Evolutionary conservation across 2,888 invertebrate species (phyloP), one percentile per base, ranked within the genome.

Genomic region (Lampropteryx suffumata): DNA sequence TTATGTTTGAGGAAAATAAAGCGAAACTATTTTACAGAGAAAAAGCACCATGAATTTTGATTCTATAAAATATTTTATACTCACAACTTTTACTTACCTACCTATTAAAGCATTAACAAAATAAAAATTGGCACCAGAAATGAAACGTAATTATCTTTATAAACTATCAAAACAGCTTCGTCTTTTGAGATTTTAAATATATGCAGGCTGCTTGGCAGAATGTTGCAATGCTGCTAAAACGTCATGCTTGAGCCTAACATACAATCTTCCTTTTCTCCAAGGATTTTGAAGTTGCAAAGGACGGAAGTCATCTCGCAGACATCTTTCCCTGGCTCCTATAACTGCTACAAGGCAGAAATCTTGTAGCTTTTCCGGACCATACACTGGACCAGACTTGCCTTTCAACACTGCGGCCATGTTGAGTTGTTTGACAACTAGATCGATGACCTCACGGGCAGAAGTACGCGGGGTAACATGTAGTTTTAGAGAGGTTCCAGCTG

Each of bases 321-420:
- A 98, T 50, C 99, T 92, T 73, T 99, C 99, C 26, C 98, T 89
- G 0, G 98, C 97, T 0, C 99, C 99, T 50, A 99, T 97, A 21
- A 99, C 98, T 0, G 98, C 97, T 2, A 98, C 98, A 35, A 99
- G 92, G 77, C 98, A 98, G 82, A 98, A 98, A 76, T 97, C 97
- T 54, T 93, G 93, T 52, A 97, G 86, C 77, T 96, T 94, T 44
- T 96, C 97, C 1, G 95, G 93, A 0, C 94, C 94, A 73, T 97
- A 97, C 32, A 97, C 94, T 0, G 98, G 98, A 0, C 96, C 96
- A 32, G 95, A 93, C 76, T 95, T 95, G 35, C 96, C 89, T 80
- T 97, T 97, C 12, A 97, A 87, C 11, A 96, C 94, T 43, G 96
- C 96, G 9, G 97, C 97, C 94, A 97, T 96, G 77, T 98, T 98